Evolutionary conservation across 2,888 invertebrate species (phyloP).

Genomic region (Hypolimnas misippus): DNA sequence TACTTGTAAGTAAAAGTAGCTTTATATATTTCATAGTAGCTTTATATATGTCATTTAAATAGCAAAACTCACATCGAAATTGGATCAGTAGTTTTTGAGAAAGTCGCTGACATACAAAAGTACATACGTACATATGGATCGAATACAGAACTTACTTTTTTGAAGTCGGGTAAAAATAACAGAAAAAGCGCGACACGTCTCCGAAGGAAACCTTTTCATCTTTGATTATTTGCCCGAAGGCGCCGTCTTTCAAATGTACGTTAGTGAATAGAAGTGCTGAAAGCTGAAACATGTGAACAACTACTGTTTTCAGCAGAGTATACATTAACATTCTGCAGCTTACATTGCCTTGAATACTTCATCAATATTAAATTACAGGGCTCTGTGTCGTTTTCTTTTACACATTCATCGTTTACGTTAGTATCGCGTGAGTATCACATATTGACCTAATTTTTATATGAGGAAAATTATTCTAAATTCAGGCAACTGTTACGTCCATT

Average conservation of each 20-base stretch:
- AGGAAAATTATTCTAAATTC: background rate
- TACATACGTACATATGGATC: too few relatives aligned
- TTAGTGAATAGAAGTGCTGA: slow-evolving; percentile 29
- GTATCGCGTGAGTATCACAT: background rate
- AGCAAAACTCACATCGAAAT: too few relatives aligned
- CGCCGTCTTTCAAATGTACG: slow-evolving; percentile 28
- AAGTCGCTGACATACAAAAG: too few relatives aligned
- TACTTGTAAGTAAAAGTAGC: too few relatives aligned
- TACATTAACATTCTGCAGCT: slow-evolving; percentile 26
- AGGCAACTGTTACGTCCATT: too few relatives aligned
- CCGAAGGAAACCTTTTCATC: slow-evolving; percentile 34
- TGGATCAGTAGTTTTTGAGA: too few relatives aligned
- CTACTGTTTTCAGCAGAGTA: slow-evolving; percentile 27
- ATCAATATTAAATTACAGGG: slow-evolving; percentile 31
- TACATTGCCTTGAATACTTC: slow-evolving; percentile 27
- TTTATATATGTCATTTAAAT: too few relatives aligned
- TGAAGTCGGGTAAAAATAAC: slow-evolving; percentile 19
- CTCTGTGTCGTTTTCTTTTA: background rate
- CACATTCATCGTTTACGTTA: slow-evolving; percentile 6
- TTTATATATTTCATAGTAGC: too few relatives aligned
- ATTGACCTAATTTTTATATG: background rate
- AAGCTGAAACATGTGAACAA: slow-evolving; percentile 27
- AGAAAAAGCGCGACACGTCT: slow-evolving; percentile 21
- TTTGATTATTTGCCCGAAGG: slow-evolving; percentile 41
- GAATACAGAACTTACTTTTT: too few relatives aligned